A percentile compares a stretch with the other conserved stretches of the same genome.
phyloP scores from a whole-genome alignment of 2,888 invertebrate genomes.

The Acanthosepion esculentum region DNA sequence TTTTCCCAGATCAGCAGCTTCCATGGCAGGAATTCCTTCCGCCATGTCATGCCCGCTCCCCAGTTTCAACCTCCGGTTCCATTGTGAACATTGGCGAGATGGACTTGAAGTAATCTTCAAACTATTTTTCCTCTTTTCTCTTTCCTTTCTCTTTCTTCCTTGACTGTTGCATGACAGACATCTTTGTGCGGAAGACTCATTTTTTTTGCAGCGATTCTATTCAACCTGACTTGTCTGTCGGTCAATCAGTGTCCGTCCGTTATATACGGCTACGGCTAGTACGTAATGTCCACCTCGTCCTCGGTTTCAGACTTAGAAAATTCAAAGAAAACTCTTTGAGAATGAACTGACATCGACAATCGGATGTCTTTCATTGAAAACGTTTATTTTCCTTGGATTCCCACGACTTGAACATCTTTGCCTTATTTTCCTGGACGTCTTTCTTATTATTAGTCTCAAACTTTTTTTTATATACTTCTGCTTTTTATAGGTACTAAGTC shows the following conservation, averaged over 20 bases:
- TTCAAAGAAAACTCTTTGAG: too few relatives aligned
- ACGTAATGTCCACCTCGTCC: not conserved
- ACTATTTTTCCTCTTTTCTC: too few relatives aligned
- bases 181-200: not conserved
- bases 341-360: too few relatives aligned
- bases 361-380: too few relatives aligned
- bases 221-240: not conserved
- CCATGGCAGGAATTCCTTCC: not conserved
- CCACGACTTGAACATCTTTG: too few relatives aligned
- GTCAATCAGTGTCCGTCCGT: not conserved
- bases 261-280: not conserved
- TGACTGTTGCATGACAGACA: not conserved
- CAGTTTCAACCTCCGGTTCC: not conserved
- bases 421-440: too few relatives aligned
- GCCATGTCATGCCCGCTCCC: not conserved
- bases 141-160: too few relatives aligned
- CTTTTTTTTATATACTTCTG: too few relatives aligned
- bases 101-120: not conserved
- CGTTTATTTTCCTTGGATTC: too few relatives aligned
- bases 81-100: not conserved
- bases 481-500: too few relatives aligned
- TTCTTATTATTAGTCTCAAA: too few relatives aligned
- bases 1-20: not conserved
- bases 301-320: too few relatives aligned
- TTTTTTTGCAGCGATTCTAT: not conserved